Base-by-base conservation (phyloP, 2,888 invertebrate genomes). In the Teleiodes luculella region DNA sequence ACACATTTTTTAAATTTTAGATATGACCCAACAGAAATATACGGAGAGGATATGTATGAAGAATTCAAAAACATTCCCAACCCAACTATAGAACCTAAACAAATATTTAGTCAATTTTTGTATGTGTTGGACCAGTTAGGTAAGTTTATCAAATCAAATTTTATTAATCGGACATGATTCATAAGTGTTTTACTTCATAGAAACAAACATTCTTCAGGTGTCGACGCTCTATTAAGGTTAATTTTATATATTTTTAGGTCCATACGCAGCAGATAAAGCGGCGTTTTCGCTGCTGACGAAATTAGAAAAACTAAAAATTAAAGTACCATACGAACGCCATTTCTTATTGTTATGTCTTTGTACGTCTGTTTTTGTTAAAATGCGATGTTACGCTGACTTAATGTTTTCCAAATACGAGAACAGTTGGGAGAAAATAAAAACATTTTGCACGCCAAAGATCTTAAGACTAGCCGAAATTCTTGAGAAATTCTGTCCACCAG, bases 211-310 rank as follows among this genome's bases (percentile, higher is more conserved):
- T n/a, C n/a, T n/a, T n/a, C n/a, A n/a, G n/a, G n/a, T n/a, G n/a
- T 24, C 24, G 24, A 24, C 24, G 24, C 24, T 24, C 24, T 24
- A n/a, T n/a, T n/a, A n/a, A n/a, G n/a, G n/a, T n/a, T n/a, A n/a
- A n/a, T n/a, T n/a, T n/a, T n/a, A n/a, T n/a, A n/a, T n/a, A n/a
- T 39, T 49, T 69, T 4, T 83, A 86, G 96, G 99, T 1, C 95
- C 97, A 0, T 99, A 98, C 94, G 96, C 96, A 76, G 97, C 97
- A 0, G 95, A 97, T 73, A 94, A 95, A 68, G 96, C 96, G 0
- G 96, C 97, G 0, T 86, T 95, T 55, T 91, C 93, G 13, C 89
- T 97, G 20, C 84, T 96, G 55, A 91, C 93, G 24, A 93, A 94
- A 72, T 91, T 96, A 43, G 96, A 97, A 77, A 96, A 96, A 74